Percentiles rank a stretch among this genome's conserved stretches.
phyloP scores from a whole-genome alignment of 2,797 vertebrate genomes.

The Gorsachius magnificus region DNA sequence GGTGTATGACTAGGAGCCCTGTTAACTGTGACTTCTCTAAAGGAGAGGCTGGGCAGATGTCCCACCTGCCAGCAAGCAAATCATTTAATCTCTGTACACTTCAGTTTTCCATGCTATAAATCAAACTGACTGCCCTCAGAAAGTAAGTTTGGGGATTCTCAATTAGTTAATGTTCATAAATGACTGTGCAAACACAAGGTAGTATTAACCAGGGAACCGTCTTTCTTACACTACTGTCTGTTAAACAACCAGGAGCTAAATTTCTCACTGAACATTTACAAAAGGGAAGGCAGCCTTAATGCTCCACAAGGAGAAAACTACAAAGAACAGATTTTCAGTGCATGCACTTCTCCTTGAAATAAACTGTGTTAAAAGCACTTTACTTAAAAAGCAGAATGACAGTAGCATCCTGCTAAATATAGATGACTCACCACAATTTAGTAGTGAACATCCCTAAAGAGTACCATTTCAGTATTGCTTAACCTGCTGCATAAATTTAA shows the following conservation, averaged over 20 bases:
- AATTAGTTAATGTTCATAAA: constrained; percentile 16
- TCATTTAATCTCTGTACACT: background rate
- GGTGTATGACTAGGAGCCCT: background rate
- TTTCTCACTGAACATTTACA: constrained; percentile 47
- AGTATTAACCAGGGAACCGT: constrained; percentile 15
- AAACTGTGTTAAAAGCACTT: constrained; percentile 71
- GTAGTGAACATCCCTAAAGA: constrained; percentile 57
- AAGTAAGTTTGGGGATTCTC: constrained; percentile 9
- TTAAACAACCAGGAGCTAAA: constrained; percentile 60
- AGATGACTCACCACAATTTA: constrained; percentile 68
- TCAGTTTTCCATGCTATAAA: constrained; percentile 4
- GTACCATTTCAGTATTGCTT: constrained; percentile 53
- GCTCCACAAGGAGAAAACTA: constrained; percentile 37
- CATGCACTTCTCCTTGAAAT: constrained; percentile 64
- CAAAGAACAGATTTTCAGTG: constrained; percentile 59
- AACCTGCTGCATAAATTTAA: constrained; percentile 64
- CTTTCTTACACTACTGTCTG: constrained; percentile 20
- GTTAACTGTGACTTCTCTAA: background rate
- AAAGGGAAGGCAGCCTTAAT: constrained; percentile 61
- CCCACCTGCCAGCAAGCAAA: background rate
- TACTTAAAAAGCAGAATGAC: constrained; percentile 63
- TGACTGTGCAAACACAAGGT: constrained; percentile 19
- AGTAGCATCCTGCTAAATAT: constrained; percentile 70
- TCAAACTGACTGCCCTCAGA: background rate
- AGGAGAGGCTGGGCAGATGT: background rate